A percentile compares a stretch with the other conserved stretches of the same genome.
phyloP scores from a whole-genome alignment of 2,113 vertebrate species.

The Alethe castanea region DNA sequence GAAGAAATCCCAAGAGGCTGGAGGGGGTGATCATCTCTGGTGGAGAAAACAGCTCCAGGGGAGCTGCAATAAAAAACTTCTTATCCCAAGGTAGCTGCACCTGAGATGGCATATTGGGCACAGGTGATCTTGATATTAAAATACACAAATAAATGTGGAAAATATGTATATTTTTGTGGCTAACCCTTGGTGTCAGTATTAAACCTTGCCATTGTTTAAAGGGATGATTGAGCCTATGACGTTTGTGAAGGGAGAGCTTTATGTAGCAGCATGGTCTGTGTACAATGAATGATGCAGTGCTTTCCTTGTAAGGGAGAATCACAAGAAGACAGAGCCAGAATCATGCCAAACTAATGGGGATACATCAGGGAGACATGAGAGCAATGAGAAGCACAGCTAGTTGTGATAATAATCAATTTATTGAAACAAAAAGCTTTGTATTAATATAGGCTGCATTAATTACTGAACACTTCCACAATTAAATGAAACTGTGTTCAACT shows the following conservation, averaged over 20 bases:
- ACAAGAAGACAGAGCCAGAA: neutral
- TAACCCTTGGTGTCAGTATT: neutral
- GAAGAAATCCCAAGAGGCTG: neutral
- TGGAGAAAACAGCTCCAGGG: neutral
- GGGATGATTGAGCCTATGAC: neutral
- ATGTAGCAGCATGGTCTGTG: neutral
- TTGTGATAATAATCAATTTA: neutral
- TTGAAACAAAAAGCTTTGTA: neutral
- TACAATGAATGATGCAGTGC: neutral
- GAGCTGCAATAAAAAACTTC: neutral
- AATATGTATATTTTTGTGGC: neutral
- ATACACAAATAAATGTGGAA: neutral
- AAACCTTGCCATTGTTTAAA: neutral
- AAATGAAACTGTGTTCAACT: neutral
- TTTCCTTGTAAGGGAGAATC: neutral
- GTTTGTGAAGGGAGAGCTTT: neutral
- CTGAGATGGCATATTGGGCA: neutral
- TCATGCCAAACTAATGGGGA: accelerated
- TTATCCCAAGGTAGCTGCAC: neutral
- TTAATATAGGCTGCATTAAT: neutral
- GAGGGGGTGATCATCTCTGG: neutral
- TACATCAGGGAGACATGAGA: neutral
- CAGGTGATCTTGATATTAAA: neutral
- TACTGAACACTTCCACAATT: neutral
- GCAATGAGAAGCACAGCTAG: neutral